These are phyloP conservation scores for Lepidothrix coronata DNA, from an alignment of 2,113 vertebrate genomes.

Conservation along the genomic window DNA sequence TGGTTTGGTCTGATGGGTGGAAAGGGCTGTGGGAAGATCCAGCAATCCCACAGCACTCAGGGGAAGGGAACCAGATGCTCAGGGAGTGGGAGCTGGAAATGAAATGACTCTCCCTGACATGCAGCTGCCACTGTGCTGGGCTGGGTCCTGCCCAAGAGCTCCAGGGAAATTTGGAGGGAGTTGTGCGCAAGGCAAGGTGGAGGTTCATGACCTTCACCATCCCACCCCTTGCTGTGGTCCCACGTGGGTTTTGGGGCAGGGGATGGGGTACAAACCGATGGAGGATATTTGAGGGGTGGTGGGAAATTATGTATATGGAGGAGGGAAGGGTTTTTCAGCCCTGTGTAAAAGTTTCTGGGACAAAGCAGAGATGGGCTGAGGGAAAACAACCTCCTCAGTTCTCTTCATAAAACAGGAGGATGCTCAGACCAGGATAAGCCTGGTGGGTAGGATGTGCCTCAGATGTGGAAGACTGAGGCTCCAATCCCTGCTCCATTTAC, in stretches of 20 bases:
- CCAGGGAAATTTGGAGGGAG: not conserved
- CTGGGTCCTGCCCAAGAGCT: not conserved
- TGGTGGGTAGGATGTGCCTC: not conserved
- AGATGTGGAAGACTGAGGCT: not conserved
- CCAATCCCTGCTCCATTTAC: not conserved
- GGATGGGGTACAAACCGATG: not conserved
- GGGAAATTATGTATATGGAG: not conserved
- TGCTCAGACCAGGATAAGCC: not conserved
- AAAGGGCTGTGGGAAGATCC: not conserved
- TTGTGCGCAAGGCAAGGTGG: fast-evolving
- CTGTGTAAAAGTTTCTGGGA: not conserved
- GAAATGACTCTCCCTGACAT: not conserved
- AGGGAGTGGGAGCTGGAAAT: not conserved
- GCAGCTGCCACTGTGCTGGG: not conserved
- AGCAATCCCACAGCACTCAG: not conserved
- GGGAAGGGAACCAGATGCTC: not conserved
- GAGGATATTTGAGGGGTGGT: not conserved
- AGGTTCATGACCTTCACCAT: not conserved
- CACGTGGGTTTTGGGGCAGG: not conserved
- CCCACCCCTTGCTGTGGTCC: not conserved
- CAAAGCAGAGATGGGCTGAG: not conserved
- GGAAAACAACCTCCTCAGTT: not conserved
- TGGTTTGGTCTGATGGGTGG: not conserved
- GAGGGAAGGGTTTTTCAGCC: not conserved
- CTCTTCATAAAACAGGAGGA: not conserved